Percentiles rank a stretch among this genome's conserved stretches.
These are phyloP conservation scores for Phocides pigmalion DNA, from an alignment of 1,140 invertebrate genomes.

Conservation along the genomic window DNA sequence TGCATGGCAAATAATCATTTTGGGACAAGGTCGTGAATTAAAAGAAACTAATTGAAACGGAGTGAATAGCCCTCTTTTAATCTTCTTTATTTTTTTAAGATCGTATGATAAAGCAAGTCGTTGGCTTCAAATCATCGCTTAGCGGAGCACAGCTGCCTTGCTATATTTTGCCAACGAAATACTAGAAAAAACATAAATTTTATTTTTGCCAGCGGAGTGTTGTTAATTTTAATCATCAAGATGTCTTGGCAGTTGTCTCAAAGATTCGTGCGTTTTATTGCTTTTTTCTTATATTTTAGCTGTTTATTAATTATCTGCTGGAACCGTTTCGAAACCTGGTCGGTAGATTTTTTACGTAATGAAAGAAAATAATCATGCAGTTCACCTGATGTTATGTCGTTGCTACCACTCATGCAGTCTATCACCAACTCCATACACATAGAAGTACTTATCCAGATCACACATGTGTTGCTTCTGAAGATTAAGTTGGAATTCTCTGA, in stretches of 20 bases:
- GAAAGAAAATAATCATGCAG: no score
- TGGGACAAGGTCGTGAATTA: background rate
- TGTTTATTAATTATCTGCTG: slow-evolving; percentile 71
- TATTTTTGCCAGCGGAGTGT: slow-evolving; percentile 59
- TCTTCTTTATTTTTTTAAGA: slow-evolving; percentile 22
- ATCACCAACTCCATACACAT: no score
- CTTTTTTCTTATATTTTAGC: slow-evolving; percentile 68
- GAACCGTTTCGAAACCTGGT: slow-evolving; percentile 45
- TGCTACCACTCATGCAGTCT: no score
- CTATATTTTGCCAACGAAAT: slow-evolving; percentile 72
- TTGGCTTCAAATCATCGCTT: slow-evolving; percentile 26
- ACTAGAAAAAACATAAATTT: slow-evolving; percentile 67
- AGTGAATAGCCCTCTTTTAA: slow-evolving; percentile 3
- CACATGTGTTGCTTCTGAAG: no score
- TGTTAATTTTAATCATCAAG: slow-evolving; percentile 77
- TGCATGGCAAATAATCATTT: no score
- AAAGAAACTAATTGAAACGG: background rate
- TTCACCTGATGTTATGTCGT: no score
- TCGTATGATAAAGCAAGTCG: slow-evolving; percentile 40
- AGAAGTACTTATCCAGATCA: no score
- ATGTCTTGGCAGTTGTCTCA: slow-evolving; percentile 78
- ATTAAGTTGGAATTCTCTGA: no score
- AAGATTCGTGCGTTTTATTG: slow-evolving; percentile 69
- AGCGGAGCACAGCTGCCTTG: slow-evolving; percentile 60
- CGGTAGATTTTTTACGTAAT: background rate